These are phyloP conservation scores for Palythoa heliodiscus DNA, from an alignment of 92 coral and sea anemone species.

Conservation along the genomic window DNA sequence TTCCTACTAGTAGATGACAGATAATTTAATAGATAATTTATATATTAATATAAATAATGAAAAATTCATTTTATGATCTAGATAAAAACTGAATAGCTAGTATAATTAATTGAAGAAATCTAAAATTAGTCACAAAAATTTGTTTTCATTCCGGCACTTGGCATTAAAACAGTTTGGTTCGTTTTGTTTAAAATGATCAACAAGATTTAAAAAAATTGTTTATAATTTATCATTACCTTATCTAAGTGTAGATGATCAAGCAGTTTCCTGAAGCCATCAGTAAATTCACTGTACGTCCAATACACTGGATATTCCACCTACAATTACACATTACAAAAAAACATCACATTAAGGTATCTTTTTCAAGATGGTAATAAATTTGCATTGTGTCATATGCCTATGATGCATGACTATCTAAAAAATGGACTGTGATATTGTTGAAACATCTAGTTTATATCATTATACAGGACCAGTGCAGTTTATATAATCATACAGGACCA, in stretches of 20 bases:
- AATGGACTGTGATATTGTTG: too few relatives aligned
- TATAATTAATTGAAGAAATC: too few relatives aligned
- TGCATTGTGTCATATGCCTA: not conserved
- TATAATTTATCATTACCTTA: slow-evolving; percentile 56
- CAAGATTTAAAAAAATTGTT: not conserved
- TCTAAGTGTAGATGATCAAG: slow-evolving; percentile 85
- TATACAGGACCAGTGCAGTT: too few relatives aligned
- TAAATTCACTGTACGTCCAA: slow-evolving; percentile 92
- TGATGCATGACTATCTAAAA: too few relatives aligned
- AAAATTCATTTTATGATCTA: too few relatives aligned
- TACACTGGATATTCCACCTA: slow-evolving; percentile 96
- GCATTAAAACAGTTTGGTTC: not conserved
- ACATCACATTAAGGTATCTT: not conserved
- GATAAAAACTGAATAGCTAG: too few relatives aligned
- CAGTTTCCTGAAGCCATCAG: slow-evolving; percentile 84
- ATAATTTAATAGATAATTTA: too few relatives aligned
- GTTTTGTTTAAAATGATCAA: not conserved
- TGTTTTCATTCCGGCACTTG: not conserved
- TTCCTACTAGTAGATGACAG: too few relatives aligned
- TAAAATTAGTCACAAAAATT: too few relatives aligned
- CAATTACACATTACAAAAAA: not conserved
- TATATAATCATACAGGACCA: too few relatives aligned
- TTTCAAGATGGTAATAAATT: not conserved
- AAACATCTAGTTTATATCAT: too few relatives aligned
- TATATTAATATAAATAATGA: too few relatives aligned